phyloP scores from a whole-genome alignment of 2,888 invertebrate species.

The Dryobotodes eremita region DNA sequence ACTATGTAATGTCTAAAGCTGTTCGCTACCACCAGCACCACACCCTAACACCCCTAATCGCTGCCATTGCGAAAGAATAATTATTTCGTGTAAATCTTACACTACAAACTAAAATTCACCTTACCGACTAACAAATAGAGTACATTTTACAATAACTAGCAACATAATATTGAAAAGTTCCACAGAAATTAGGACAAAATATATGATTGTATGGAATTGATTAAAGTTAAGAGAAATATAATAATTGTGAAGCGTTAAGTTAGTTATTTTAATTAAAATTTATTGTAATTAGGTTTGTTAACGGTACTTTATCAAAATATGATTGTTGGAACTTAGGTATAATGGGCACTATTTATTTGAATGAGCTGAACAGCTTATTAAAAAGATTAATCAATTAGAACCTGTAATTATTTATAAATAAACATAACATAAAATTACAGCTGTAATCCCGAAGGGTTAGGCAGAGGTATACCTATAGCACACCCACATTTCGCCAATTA shows the following conservation, averaged over 20 bases:
- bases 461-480: too few species aligned
- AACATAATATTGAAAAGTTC: slow-evolving; percentile 29
- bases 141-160: slow-evolving; percentile 1
- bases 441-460: too few species aligned
- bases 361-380: background rate
- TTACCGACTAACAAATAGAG: rapidly evolving
- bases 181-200: slow-evolving; percentile 30
- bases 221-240: slow-evolving; percentile 28
- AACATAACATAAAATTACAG: background rate
- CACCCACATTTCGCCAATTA: too few species aligned
- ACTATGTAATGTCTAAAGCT: background rate
- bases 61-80: slow-evolving; percentile 66
- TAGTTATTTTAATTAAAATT: slow-evolving; percentile 51
- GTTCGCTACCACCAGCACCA: slow-evolving; percentile 47
- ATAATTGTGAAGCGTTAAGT: slow-evolving; percentile 27
- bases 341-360: background rate
- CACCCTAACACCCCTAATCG: slow-evolving; percentile 59
- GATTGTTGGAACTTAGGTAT: background rate
- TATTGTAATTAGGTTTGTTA: slow-evolving; percentile 45
- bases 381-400: background rate
- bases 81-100: slow-evolving; percentile 57
- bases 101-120: slow-evolving; percentile 4
- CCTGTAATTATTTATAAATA: background rate
- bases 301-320: slow-evolving; percentile 6
- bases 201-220: slow-evolving; percentile 30